Evolutionary conservation across 1,140 invertebrate genomes (phyloP), one percentile per base, ranked within the genome.

Genomic region (Drosophila gunungcola): DNA sequence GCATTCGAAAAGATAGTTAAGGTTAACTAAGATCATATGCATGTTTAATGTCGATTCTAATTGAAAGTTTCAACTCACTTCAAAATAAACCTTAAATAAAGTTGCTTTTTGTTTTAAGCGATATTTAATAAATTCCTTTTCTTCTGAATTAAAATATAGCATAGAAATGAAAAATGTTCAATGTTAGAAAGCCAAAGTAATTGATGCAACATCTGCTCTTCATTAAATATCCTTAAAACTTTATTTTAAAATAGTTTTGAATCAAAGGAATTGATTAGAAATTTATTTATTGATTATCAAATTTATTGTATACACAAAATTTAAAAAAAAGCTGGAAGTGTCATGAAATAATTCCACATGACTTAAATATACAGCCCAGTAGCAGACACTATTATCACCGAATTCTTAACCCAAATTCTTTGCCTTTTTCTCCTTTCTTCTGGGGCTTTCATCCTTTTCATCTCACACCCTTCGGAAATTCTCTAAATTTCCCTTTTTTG

Each of bases 381-480:
- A 12, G 16, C 34, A 5, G n/a, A 10, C n/a, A 16, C 3, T 39
- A 9, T 32, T 48, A 7, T 11, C 12, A 54, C 12, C 21, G 21
- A 39, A 39, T 42, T 55, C 27, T 39, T 29, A n/a, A 46, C 11
- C 53, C 9, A 16, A 49, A 49, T 34, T 62, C 45, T 10, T 41
- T 12, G 16, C 10, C 11, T 21, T 21, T 16, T 13, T 41, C 10
- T 13, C 36, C 9, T 13, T 54, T 25, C 6, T 25, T 13, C 2
- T 43, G 29, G 29, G 5, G 29, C 11, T 53, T 36, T 3, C n/a
- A 0, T n/a, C n/a, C 16, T 25, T 38, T 25, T n/a, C 25, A 21
- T 43, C 7, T 21, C 29, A 32, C 32, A 10, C 13, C 12, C 21
- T 12, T 38, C n/a, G 3, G n/a, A 12, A 16, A 39, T 12, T 61